Evolutionary conservation across 1,140 invertebrate species (phyloP), one percentile per base, ranked within the genome.

Genomic region (Papilio machaon): DNA sequence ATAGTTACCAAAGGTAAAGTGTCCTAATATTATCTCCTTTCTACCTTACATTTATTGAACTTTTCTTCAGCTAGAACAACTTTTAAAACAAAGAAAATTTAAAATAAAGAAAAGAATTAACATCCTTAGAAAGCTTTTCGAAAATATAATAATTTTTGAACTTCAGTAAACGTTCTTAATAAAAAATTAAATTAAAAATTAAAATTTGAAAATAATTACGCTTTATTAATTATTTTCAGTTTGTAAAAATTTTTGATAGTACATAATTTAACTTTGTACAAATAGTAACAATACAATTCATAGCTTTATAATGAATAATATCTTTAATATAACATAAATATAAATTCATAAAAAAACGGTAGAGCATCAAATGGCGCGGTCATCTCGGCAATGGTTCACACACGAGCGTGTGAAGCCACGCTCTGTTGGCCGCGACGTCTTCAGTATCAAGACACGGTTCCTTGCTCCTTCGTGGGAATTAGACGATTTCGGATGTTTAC

Each of bases 321-420:
- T 58, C n/a, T 58, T 17, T 58, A 58, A n/a, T 19, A 58, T 58
- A n/a, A 58, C 1, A 19, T 19, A 58, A 19, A 58, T 13, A 64
- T n/a, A 81, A 17, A 35, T 70, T 67, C 2, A 70, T 54, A 78
- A 73, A 49, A 47, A 81, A 73, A 76, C 43, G 46, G 76, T 78
- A 78, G 49, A 78, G 52, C 49, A 60, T 60, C 76, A 30, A 88
- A 89, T 86, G 86, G 82, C 85, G 85, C 87, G 87, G 88, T 88
- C 88, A 85, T 83, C 80, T 83, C 78, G 46, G 85, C 78, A 82
- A 89, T 80, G 47, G 80, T 92, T 94, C 92, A 92, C 92, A 91
- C 90, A 90, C 82, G 87, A 86, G 83, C 91, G 89, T 93, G 91
- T 90, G 91, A 93, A 92, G 87, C 82, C 83, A 87, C 85, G 88